A percentile compares a stretch with the other conserved stretches of the same genome.
These are phyloP conservation scores for Elanoides forficatus DNA, from an alignment of 2,113 vertebrate species.

Conservation along the genomic window DNA sequence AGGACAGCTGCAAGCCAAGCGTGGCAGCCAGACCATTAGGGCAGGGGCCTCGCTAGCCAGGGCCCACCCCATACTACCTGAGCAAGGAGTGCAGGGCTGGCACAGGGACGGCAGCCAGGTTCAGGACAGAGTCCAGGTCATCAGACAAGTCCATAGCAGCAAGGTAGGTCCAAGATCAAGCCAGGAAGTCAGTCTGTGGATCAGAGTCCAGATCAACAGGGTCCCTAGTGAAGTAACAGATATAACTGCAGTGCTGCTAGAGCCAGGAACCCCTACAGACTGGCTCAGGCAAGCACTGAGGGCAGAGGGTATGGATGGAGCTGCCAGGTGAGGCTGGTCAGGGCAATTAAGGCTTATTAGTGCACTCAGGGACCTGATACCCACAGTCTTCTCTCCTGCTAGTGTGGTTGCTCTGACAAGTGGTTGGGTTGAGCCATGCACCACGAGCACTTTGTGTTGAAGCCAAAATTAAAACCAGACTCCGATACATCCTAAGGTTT, in stretches of 20 bases:
- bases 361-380: no score
- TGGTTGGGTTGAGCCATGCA: not conserved
- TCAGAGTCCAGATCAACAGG: not conserved
- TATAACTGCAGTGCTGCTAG: not conserved
- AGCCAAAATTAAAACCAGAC: not conserved
- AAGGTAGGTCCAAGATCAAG: not conserved
- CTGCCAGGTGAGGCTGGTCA: not conserved
- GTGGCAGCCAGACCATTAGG: fast-evolving
- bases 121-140: not conserved
- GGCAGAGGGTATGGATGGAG: not conserved
- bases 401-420: not conserved
- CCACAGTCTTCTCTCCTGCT: not conserved
- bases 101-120: not conserved
- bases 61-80: not conserved
- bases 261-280: not conserved
- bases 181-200: not conserved
- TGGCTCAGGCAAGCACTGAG: not conserved
- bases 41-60: not conserved
- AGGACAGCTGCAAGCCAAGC: not conserved
- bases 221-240: not conserved
- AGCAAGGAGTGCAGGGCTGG: not conserved
- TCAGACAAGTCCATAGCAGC: fast-evolving
- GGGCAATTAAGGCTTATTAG: not conserved
- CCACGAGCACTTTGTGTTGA: not conserved
- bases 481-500: not conserved